These are phyloP conservation scores for Colletes latitarsis DNA, from an alignment of 1,140 invertebrate species.

Conservation along the genomic window DNA sequence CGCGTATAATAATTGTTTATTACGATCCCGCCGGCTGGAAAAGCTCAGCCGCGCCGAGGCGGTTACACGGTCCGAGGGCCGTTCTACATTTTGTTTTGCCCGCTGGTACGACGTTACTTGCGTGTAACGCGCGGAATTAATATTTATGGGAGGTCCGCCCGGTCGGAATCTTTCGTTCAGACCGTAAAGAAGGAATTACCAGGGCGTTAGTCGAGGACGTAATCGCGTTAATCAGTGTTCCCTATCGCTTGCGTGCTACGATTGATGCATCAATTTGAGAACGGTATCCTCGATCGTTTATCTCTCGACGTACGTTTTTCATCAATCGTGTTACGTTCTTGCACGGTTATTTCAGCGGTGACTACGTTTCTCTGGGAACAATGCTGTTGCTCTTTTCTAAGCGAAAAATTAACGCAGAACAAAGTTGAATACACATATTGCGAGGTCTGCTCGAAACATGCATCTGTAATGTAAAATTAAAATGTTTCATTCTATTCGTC, in stretches of 20 bases:
- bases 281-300: not conserved
- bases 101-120: constrained; percentile 3
- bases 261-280: not conserved
- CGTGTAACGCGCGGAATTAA: constrained; percentile 42
- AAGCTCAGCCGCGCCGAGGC: not conserved
- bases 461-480: too few species aligned
- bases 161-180: constrained; percentile 30
- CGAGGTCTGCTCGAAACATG: too few species aligned
- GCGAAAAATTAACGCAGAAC: too few species aligned
- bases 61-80: not conserved
- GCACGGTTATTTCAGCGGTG: too few species aligned
- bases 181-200: constrained; percentile 34
- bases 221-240: not conserved
- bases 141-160: constrained; percentile 33
- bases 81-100: not conserved
- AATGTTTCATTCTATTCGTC: too few species aligned
- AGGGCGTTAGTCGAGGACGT: constrained; percentile 1
- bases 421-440: too few species aligned
- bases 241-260: not conserved
- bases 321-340: too few species aligned
- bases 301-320: not conserved
- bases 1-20: constrained; percentile 32
- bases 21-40: not conserved
- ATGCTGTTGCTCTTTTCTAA: too few species aligned
- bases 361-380: too few species aligned